A percentile compares a stretch with the other conserved stretches of the same genome.
phyloP scores from a whole-genome alignment of 2,888 invertebrate species.

The Eledona agricola region DNA sequence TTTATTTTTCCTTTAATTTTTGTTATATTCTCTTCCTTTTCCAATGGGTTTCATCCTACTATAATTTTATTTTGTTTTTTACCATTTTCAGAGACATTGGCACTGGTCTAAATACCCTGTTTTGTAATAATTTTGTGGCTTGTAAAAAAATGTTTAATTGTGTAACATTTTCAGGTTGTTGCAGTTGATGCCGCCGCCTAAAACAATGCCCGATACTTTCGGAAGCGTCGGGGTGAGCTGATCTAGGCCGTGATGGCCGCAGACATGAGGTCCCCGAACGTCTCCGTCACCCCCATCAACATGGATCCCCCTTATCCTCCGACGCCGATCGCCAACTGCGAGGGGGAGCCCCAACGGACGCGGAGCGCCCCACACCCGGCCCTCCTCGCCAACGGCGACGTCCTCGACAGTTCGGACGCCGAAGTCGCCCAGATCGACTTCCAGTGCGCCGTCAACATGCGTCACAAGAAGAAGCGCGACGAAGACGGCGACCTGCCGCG shows the following conservation, averaged over 20 bases:
- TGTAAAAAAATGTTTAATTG: background rate
- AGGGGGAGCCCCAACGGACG: slow-evolving; percentile 48
- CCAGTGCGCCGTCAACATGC: slow-evolving; percentile 61
- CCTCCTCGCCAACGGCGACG: slow-evolving; percentile 49
- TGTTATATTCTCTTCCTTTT: too few species aligned
- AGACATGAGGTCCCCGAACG: slow-evolving; percentile 66
- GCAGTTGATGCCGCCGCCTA: slow-evolving; percentile 44
- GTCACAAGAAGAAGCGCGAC: slow-evolving; percentile 57
- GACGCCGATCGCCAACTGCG: slow-evolving; percentile 25
- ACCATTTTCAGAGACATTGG: too few species aligned
- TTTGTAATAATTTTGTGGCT: too few species aligned
- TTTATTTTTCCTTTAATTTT: too few species aligned
- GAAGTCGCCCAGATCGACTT: slow-evolving; percentile 84
- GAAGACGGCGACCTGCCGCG: slow-evolving; percentile 63
- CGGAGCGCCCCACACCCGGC: slow-evolving; percentile 45
- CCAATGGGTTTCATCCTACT: too few species aligned
- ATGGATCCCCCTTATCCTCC: slow-evolving; percentile 60
- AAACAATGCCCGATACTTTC: slow-evolving; percentile 43
- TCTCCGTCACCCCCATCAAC: slow-evolving; percentile 85
- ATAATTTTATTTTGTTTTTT: too few species aligned
- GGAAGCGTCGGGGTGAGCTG: slow-evolving; percentile 56
- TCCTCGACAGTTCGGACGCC: slow-evolving; percentile 77
- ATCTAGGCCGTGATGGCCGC: slow-evolving; percentile 59
- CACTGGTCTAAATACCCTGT: too few species aligned
- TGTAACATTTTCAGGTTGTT: slow-evolving; percentile 34